Percentiles rank a stretch among this genome's conserved stretches.
Evolutionary conservation across 2,797 vertebrate genomes (phyloP).

Genomic region (Argyrosomus regius): DNA sequence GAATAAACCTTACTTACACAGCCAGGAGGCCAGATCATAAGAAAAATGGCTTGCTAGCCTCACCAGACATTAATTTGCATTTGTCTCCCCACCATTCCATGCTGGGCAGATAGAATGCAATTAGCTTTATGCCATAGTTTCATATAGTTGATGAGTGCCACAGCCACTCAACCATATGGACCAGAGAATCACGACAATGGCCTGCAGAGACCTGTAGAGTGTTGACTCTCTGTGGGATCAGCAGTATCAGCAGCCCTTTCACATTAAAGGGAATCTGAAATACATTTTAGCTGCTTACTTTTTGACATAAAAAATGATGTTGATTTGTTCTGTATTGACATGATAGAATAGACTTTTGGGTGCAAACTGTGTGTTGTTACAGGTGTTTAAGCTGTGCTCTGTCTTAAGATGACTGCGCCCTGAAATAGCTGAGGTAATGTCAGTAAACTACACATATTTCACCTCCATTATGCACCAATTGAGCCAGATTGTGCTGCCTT

Average conservation of each 20-base stretch:
- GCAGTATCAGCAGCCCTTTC: neutral
- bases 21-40: neutral
- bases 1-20: neutral
- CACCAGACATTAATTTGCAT: neutral
- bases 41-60: slow-evolving; percentile 6
- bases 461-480: neutral
- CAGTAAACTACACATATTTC: neutral
- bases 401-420: neutral
- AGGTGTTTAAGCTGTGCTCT: neutral
- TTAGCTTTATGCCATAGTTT: slow-evolving; percentile 6
- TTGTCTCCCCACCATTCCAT: neutral
- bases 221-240: neutral
- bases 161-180: slow-evolving; percentile 1
- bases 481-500: neutral
- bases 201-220: neutral
- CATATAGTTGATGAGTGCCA: neutral
- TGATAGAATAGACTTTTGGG: neutral
- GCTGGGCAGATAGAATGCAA: neutral
- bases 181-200: neutral
- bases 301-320: neutral
- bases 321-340: neutral
- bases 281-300: neutral
- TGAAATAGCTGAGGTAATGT: neutral
- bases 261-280: neutral
- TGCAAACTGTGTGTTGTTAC: neutral